These are phyloP conservation scores for Dryobota labecula DNA, from an alignment of 2,888 invertebrate species.

Conservation along the genomic window DNA sequence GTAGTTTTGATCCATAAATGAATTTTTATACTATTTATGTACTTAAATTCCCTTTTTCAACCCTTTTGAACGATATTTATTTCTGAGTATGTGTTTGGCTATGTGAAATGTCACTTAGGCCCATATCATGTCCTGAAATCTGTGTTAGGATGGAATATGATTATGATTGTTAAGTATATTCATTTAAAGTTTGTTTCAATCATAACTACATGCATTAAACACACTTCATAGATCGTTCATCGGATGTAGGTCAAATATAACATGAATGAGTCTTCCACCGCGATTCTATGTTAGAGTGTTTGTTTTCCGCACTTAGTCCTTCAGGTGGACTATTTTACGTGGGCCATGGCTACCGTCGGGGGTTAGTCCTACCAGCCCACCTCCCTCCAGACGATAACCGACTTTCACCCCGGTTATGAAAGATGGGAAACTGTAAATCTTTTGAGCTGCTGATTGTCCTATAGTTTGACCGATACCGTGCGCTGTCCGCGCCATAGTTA, in stretches of 20 bases:
- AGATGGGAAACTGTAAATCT: not conserved
- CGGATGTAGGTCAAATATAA: not conserved
- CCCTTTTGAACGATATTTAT: conserved; percentile 28
- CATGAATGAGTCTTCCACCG: not conserved
- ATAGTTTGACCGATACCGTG: too few relatives aligned
- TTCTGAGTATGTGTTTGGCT: conserved; percentile 8
- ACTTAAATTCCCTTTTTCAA: conserved; percentile 48
- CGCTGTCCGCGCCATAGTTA: too few relatives aligned
- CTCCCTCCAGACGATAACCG: too few relatives aligned
- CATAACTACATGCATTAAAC: conserved; percentile 5
- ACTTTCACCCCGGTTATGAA: not conserved
- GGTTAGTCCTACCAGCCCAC: too few relatives aligned
- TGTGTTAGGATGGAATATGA: conserved; percentile 3
- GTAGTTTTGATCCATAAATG: conserved; percentile 30
- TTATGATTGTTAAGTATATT: conserved; percentile 6
- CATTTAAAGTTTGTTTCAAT: conserved; percentile 9
- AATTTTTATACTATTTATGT: conserved; percentile 49
- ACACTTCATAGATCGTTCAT: not conserved
- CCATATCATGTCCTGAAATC: not conserved
- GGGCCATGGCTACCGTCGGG: too few relatives aligned
- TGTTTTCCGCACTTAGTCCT: too few relatives aligned
- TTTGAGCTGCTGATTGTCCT: not conserved
- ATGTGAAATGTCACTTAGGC: not conserved
- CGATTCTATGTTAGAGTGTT: too few relatives aligned
- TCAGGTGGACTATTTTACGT: too few relatives aligned